Base-by-base conservation (phyloP, 2,797 vertebrate species). In the Falco novaeseelandiae region DNA sequence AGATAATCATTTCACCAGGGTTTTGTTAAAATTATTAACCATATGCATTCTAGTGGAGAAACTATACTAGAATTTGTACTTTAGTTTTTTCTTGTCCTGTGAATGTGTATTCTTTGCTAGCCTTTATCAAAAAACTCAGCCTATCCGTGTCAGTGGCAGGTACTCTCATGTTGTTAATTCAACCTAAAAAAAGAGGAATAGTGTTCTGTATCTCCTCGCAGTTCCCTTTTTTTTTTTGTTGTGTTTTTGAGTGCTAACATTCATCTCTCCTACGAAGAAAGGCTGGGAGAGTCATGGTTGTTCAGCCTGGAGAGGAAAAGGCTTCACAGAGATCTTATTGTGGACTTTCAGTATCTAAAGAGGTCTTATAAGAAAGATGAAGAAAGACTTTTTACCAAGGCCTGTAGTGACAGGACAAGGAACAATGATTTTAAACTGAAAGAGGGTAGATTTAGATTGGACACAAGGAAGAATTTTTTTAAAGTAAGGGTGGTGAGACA, bases 1-100 rank as follows among this genome's bases (percentile, higher is more conserved):
- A 36, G 9, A 29, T 17, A 54, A 23, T 0, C 0, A 52, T 55
- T 87, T 87, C 30, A 4, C 9, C 17, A 54, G 2, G 2, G 12
- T 22, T 80, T 17, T 5, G 9, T 57, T 62, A 38, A 34, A 90
- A 44, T 17, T 29, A 1, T 17, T 44, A 7, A 85, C 44, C 4
- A 22, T n/a, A 77, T 51, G 9, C 14, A 20, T 76, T 36, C 17
- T n/a, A 69, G 6, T 63, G 6, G 32, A 70, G 16, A 46, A 67
- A 25, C 4, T 26, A 55, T 32, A 44, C 14, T 38, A 23, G 22
- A 79, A 30, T 55, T 46, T 25, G 14, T 16, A 8, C 19, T 61
- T 49, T 42, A 55, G 19, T 36, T 42, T 88, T 59, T 49, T 4
- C 9, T 32, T 59, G 25, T 63, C 29, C 21, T 76, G 14, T 48